phyloP scores from a whole-genome alignment of 2,888 invertebrate species.

The Meteorus colon region DNA sequence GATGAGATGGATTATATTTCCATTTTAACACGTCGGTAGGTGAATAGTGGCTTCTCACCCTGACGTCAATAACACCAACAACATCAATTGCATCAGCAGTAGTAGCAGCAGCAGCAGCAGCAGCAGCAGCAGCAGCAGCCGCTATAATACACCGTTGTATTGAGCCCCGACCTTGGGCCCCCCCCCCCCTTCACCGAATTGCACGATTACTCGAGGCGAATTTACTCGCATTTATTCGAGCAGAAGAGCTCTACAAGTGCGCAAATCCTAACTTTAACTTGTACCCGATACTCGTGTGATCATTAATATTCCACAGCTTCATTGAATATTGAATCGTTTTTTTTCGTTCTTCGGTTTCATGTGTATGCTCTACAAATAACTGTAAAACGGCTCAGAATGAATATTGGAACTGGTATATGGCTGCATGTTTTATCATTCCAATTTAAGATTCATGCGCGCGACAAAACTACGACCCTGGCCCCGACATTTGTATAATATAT shows the following conservation, averaged over 20 bases:
- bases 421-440: slow-evolving; percentile 18
- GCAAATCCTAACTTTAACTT: not conserved
- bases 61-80: slow-evolving; percentile 35
- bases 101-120: not conserved
- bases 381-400: not conserved
- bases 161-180: slow-evolving; percentile 42
- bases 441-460: slow-evolving; percentile 12
- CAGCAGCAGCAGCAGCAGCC: no score
- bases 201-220: slow-evolving; percentile 21
- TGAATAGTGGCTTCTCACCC: slow-evolving; percentile 12
- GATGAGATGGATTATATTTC: slow-evolving; percentile 1
- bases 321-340: not conserved
- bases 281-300: not conserved
- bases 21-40: slow-evolving; percentile 22
- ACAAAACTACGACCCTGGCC: slow-evolving; percentile 18
- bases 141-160: slow-evolving; percentile 10
- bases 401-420: not conserved
- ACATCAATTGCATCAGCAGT: not conserved
- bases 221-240: slow-evolving; percentile 27
- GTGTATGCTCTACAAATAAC: not conserved
- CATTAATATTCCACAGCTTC: not conserved
- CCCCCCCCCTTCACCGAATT: slow-evolving; percentile 27
- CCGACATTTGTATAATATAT: slow-evolving; percentile 14
- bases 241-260: slow-evolving; percentile 18
- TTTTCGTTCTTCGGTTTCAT: not conserved